A percentile compares a stretch with the other conserved stretches of the same genome.
Evolutionary conservation across 92 coral and sea anemone species (phyloP).

Genomic region (Palythoa heliodiscus): DNA sequence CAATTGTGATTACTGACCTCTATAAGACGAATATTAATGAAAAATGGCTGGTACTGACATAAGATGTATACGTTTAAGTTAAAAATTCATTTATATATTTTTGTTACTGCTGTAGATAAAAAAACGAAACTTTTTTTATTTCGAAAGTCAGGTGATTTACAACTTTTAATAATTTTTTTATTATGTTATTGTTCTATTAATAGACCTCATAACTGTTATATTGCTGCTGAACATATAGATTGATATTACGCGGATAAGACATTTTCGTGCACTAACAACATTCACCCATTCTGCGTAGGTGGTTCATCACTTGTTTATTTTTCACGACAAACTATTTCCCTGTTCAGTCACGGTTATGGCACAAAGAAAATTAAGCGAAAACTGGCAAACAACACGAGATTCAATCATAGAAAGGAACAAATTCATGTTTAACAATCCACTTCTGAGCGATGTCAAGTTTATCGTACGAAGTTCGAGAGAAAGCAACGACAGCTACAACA

Average conservation of each 20-base stretch:
- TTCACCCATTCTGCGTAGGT: background rate
- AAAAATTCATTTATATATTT: no score
- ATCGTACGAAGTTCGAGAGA: slow-evolving; percentile 32
- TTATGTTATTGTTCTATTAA: background rate
- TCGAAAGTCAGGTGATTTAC: background rate
- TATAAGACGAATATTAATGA: no score
- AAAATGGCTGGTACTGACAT: no score
- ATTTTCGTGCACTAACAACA: background rate
- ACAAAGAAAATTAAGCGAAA: background rate
- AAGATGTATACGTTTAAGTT: no score
- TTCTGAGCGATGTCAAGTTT: slow-evolving; percentile 55
- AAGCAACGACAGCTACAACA: background rate
- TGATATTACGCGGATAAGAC: background rate
- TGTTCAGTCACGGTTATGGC: background rate
- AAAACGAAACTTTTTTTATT: no score
- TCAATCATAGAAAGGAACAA: slow-evolving; percentile 48
- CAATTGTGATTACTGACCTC: no score
- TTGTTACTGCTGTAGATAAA: no score
- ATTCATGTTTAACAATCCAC: slow-evolving; percentile 45
- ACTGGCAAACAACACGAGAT: slow-evolving; percentile 53
- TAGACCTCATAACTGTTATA: background rate
- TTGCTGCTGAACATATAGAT: background rate
- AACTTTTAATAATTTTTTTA: background rate
- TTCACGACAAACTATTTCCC: background rate
- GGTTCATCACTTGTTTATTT: background rate